These are phyloP conservation scores for Poeciliopsis retropinna DNA, from an alignment of 2,113 vertebrate species.

Conservation along the genomic window DNA sequence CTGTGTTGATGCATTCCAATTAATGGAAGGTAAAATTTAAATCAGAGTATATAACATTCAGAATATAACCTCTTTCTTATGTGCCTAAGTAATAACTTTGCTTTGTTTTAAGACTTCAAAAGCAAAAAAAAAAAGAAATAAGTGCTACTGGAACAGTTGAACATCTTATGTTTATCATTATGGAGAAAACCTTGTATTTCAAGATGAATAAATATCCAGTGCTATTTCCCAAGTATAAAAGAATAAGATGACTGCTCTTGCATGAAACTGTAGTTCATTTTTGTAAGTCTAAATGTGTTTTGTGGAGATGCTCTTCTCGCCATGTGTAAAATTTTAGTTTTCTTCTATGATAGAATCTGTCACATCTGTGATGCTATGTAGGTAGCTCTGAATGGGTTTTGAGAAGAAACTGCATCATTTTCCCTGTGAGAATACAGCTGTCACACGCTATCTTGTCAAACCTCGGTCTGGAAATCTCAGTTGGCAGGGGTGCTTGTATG, in stretches of 20 bases:
- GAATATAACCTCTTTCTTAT: too few species aligned
- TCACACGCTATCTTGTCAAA: conserved; percentile 41
- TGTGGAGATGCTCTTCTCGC: neutral
- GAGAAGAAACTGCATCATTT: conserved; percentile 18
- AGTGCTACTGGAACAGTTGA: neutral
- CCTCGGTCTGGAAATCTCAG: conserved; percentile 7
- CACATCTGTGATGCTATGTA: conserved; percentile 4
- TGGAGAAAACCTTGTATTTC: neutral
- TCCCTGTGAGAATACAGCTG: conserved; percentile 25
- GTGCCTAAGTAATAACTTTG: too few species aligned
- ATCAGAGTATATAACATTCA: too few species aligned
- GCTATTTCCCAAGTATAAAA: neutral
- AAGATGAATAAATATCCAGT: neutral
- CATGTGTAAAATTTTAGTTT: neutral
- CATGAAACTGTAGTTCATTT: neutral
- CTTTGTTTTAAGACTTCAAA: too few species aligned
- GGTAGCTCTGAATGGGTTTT: conserved; percentile 8
- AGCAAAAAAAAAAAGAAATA: too few species aligned
- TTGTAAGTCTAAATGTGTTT: conserved; percentile 3
- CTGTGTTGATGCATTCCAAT: too few species aligned
- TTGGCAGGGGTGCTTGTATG: conserved; percentile 14
- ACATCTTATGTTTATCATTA: neutral
- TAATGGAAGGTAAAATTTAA: too few species aligned
- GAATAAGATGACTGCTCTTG: neutral
- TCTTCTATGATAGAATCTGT: neutral